phyloP scores from a whole-genome alignment of 2,888 invertebrate species.

The Liopterus haemorrhoidalis region DNA sequence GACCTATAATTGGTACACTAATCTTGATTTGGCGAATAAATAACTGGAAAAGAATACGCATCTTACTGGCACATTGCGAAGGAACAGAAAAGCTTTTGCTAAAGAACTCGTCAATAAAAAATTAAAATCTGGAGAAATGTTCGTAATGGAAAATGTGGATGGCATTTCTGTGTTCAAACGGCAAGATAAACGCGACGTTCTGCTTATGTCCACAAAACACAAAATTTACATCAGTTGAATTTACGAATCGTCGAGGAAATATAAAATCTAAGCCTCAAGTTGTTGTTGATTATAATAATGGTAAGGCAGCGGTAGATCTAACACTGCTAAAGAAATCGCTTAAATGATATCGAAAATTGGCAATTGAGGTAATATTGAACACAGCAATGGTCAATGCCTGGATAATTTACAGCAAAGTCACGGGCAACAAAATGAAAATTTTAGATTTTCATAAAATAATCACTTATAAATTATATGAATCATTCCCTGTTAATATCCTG shows the following conservation, averaged over 20 bases:
- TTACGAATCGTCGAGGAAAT: constrained; percentile 24
- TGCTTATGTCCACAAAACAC: constrained; percentile 33
- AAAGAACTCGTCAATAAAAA: constrained; percentile 24
- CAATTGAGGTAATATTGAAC: constrained; percentile 25
- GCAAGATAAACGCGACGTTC: constrained; percentile 34
- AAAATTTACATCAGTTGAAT: constrained; percentile 23
- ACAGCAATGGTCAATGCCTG: constrained; percentile 16
- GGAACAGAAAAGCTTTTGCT: constrained; percentile 30
- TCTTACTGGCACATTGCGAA: constrained; percentile 31
- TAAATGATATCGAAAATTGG: constrained; percentile 27
- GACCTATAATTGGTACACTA: constrained; percentile 28
- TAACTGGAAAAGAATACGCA: constrained; percentile 27
- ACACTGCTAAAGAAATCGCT: constrained; percentile 25
- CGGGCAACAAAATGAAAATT: constrained; percentile 2
- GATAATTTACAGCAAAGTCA: constrained; percentile 18
- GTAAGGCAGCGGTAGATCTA: constrained; percentile 23
- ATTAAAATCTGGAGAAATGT: constrained; percentile 32
- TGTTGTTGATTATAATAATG: constrained; percentile 26
- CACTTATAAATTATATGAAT: constrained; percentile 3
- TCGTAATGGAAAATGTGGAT: constrained; percentile 28
- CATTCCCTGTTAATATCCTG: neutral
- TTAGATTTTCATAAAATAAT: constrained; percentile 4
- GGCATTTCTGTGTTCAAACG: constrained; percentile 31
- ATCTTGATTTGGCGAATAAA: constrained; percentile 29
- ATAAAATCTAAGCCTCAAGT: constrained; percentile 16